Evolutionary conservation across 1,140 invertebrate genomes (phyloP).

Genomic region (Trachymyrmex septentrionalis): DNA sequence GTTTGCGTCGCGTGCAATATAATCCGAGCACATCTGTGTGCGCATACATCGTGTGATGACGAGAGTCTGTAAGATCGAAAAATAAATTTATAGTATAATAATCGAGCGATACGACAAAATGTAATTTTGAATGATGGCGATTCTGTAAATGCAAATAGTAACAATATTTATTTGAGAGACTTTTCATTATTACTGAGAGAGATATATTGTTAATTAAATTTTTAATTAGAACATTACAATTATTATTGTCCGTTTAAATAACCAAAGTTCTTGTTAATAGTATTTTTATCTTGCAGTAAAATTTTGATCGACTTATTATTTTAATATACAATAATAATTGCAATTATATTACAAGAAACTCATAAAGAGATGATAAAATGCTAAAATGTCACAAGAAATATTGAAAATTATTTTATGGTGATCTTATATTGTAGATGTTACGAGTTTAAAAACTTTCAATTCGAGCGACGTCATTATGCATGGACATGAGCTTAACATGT

Average conservation of each 20-base stretch:
- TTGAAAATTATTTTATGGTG: not conserved
- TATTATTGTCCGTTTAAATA: not conserved
- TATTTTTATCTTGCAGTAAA: not conserved
- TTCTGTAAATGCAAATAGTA: too few relatives aligned
- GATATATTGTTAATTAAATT: not conserved
- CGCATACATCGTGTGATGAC: conserved; percentile 25
- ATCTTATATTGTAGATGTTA: not conserved
- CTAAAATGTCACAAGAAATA: not conserved
- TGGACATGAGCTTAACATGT: too few relatives aligned
- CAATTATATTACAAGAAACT: not conserved
- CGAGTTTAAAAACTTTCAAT: not conserved
- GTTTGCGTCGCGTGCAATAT: conserved; percentile 60
- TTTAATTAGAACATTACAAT: not conserved
- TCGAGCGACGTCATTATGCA: too few relatives aligned
- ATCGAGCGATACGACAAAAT: not conserved
- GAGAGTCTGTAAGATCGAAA: not conserved
- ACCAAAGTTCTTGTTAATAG: not conserved
- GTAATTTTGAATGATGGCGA: not conserved
- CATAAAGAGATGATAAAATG: not conserved
- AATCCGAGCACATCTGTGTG: conserved; percentile 35
- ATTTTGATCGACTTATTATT: not conserved
- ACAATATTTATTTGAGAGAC: not conserved
- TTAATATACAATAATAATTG: conserved; percentile 1
- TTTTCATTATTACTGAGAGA: not conserved
- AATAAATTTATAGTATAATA: not conserved